Percentiles rank a stretch among this genome's conserved stretches.
These are phyloP conservation scores for Oryzias curvinotus DNA, from an alignment of 2,113 vertebrate species.

Conservation along the genomic window DNA sequence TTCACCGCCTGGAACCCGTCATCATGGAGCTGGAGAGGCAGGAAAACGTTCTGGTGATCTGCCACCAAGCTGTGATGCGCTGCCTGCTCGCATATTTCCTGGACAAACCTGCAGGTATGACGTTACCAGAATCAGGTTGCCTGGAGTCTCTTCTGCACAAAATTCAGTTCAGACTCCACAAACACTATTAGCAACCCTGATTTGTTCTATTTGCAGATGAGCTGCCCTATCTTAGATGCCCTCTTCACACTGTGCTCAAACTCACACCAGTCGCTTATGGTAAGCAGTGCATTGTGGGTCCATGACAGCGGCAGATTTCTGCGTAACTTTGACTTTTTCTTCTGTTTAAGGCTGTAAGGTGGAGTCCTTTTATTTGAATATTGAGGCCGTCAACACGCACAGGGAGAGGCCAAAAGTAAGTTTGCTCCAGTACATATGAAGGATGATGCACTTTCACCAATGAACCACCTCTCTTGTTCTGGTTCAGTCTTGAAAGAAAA, in stretches of 20 bases:
- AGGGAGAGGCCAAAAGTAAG: too few species aligned
- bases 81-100: constrained; percentile 94
- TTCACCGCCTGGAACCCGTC: constrained; percentile 93
- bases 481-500: too few species aligned
- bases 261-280: constrained; percentile 93
- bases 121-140: neutral
- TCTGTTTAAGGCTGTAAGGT: too few species aligned
- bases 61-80: constrained; percentile 95
- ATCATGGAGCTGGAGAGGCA: constrained; percentile 98
- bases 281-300: constrained; percentile 57
- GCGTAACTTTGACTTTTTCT: neutral
- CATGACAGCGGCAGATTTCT: neutral
- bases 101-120: constrained; percentile 88
- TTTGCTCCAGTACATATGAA: too few species aligned
- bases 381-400: too few species aligned
- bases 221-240: constrained; percentile 93
- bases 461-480: too few species aligned
- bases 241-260: constrained; percentile 93
- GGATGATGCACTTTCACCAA: too few species aligned
- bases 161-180: neutral
- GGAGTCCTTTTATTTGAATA: too few species aligned
- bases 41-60: constrained; percentile 94
- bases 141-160: too few species aligned
- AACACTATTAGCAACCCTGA: neutral
- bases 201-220: constrained; percentile 74